Base-by-base conservation (phyloP, 2,888 invertebrate genomes). In the Aromia moschata region DNA sequence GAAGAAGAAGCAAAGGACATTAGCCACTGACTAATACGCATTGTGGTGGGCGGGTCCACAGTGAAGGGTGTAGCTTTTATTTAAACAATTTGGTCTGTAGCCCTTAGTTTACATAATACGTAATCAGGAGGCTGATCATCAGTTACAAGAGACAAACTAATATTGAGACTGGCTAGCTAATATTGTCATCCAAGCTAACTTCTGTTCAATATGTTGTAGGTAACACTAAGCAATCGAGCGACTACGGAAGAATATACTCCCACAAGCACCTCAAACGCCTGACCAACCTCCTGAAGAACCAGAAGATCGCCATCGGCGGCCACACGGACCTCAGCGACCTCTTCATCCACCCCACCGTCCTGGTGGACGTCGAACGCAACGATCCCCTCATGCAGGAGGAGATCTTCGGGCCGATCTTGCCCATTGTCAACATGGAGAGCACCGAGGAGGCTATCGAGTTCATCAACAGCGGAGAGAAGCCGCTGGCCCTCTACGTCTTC, bases 331-430 rank as follows among this genome's bases (percentile, higher is more conserved):
- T 89, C 0, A 82, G 83, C 25, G 93, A 95, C 64, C 86, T 85
- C 57, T 98, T 85, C 79, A 93, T 98, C 61, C 87, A 91, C 47
- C 98, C 98, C 0, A 96, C 96, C 0, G 84, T 98, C 53, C 70
- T 93, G 37, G 80, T 85, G 5, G 90, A 96, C 77, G 92, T 96
- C 0, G 85, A 87, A 46, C 83, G 86, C 0, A 83, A 84, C 1
- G 96, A 97, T 81, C 86, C 89, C 36, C 79, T 93, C 2, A 93
- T 93, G 93, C 87, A 89, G 68, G 92, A 97, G 70, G 98, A 99
- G 85, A 96, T 99, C 70, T 99, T 99, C 80, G 99, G 98, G 0
- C 98, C 98, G 2, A 87, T 99, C 70, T 84, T 99, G 64, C 98
- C 98, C 0, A 91, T 99, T 58, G 80, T 96, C 1, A 89, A 87